Percentiles rank a stretch among this genome's conserved stretches.
Evolutionary conservation across 2,888 invertebrate genomes (phyloP).

Genomic region (Platynereis dumerilii): DNA sequence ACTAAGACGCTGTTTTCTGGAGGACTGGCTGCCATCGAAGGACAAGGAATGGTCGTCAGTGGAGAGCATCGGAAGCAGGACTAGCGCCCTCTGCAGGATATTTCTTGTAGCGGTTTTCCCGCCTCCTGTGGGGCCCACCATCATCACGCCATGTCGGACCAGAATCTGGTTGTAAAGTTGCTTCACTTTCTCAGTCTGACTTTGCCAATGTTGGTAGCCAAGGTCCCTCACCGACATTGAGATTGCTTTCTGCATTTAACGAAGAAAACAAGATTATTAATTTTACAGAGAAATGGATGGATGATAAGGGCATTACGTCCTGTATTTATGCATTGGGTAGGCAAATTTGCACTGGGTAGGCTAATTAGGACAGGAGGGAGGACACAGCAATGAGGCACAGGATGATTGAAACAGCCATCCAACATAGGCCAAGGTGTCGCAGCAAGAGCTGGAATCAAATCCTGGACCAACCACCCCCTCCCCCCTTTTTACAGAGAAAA

Average conservation of each 20-base stretch:
- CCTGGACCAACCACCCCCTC: too few relatives aligned
- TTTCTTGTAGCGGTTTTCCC: slow-evolving; percentile 60
- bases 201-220: slow-evolving; percentile 58
- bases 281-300: background rate
- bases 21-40: background rate
- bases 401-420: too few relatives aligned
- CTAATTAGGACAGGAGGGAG: too few relatives aligned
- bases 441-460: too few relatives aligned
- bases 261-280: background rate
- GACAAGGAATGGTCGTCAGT: slow-evolving; percentile 38
- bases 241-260: slow-evolving; percentile 54
- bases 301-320: too few relatives aligned
- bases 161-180: slow-evolving; percentile 63
- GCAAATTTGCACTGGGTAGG: too few relatives aligned
- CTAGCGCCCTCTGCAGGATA: slow-evolving; percentile 61
- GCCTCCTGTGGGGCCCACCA: slow-evolving; percentile 62
- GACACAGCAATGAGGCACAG: too few relatives aligned
- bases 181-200: slow-evolving; percentile 60
- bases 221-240: slow-evolving; percentile 58
- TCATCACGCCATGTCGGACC: slow-evolving; percentile 63
- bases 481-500: too few relatives aligned
- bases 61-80: slow-evolving; percentile 53
- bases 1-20: background rate
- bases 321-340: too few relatives aligned
- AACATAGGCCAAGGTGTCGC: too few relatives aligned